Evolutionary conservation across 1,140 invertebrate species (phyloP).

Genomic region (Conus ventricosus): DNA sequence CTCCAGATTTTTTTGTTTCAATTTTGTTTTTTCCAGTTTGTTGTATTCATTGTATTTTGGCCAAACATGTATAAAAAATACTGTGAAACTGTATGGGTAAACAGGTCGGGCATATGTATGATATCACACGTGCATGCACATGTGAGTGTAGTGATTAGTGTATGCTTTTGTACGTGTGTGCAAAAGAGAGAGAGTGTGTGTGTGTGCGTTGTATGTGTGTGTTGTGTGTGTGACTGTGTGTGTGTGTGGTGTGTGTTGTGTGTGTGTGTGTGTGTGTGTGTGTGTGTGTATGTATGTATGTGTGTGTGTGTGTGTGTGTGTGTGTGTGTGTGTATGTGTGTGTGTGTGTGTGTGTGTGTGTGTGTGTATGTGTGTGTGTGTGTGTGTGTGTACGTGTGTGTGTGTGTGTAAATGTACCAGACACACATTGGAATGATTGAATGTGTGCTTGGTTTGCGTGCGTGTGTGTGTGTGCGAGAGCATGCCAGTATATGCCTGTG

Average conservation of each 20-base stretch:
- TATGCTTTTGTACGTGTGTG: not conserved
- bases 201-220: too few relatives aligned
- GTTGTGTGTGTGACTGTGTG: too few relatives aligned
- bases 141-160: not conserved
- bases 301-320: not conserved
- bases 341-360: not conserved
- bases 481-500: not conserved
- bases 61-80: not conserved
- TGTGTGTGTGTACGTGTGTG: conserved; percentile 18
- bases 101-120: not conserved
- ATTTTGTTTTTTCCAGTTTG: too few relatives aligned
- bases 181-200: too few relatives aligned
- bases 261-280: not conserved
- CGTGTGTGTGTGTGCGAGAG: not conserved
- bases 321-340: conserved; percentile 21
- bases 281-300: not conserved
- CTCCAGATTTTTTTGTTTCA: too few relatives aligned
- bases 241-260: not conserved
- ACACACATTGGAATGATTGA: not conserved
- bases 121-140: not conserved
- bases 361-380: not conserved
- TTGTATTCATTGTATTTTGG: too few relatives aligned
- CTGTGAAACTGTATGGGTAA: too few relatives aligned
- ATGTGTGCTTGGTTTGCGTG: not conserved
- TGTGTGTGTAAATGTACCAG: not conserved